Evolutionary conservation across 1,140 invertebrate genomes (phyloP).

Genomic region (Caenorhabditis latens): DNA sequence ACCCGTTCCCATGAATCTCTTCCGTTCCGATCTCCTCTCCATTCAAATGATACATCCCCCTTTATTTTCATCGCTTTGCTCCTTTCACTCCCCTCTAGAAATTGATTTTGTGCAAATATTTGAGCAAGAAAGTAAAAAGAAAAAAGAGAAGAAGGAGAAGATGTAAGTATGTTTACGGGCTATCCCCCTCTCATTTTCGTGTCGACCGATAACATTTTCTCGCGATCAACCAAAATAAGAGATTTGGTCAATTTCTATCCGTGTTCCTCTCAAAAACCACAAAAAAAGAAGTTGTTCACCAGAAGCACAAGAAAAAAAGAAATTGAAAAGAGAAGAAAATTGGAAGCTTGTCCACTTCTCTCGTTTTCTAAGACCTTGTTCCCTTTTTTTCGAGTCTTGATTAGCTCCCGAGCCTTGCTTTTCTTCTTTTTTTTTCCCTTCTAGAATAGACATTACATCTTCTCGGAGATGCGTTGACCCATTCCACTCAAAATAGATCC

Average conservation of each 20-base stretch:
- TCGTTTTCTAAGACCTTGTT: too few species aligned
- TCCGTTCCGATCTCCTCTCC: background rate
- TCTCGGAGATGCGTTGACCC: too few species aligned
- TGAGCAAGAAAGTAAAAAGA: constrained; percentile 38
- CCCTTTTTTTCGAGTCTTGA: too few species aligned
- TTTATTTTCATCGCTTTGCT: background rate
- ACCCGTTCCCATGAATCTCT: background rate
- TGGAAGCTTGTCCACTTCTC: too few species aligned
- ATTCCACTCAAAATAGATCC: too few species aligned
- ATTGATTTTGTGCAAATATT: constrained; percentile 51
- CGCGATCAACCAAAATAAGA: background rate
- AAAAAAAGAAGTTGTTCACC: too few species aligned
- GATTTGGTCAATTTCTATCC: background rate
- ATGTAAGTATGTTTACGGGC: constrained; percentile 47
- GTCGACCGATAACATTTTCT: background rate
- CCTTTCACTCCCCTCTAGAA: background rate
- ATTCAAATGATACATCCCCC: background rate
- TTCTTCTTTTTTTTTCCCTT: too few species aligned
- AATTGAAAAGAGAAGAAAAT: too few species aligned
- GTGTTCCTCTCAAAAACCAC: background rate
- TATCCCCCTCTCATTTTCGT: background rate
- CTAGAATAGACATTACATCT: too few species aligned
- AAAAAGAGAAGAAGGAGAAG: background rate
- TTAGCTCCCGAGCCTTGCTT: too few species aligned
- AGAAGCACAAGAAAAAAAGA: too few species aligned